Base-by-base conservation (phyloP, 1,140 invertebrate genomes). In the Drosophila punjabiensis region DNA sequence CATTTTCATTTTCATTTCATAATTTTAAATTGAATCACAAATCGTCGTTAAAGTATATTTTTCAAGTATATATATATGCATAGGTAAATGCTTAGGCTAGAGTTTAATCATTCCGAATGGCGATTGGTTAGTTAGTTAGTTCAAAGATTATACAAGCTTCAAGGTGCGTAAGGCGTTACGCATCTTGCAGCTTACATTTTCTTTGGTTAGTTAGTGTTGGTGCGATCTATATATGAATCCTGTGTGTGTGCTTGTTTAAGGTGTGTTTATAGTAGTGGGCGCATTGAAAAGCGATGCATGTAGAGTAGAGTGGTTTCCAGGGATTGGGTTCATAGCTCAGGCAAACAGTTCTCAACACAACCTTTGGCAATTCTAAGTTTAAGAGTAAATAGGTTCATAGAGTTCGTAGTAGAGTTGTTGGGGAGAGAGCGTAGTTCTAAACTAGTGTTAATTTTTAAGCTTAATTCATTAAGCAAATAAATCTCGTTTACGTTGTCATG, bases 1-100 rank as follows among this genome's bases (percentile, higher is more conserved):
- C 66, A 81, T 65, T 18, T 67, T 47, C 55, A 59, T 30, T 35
- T 69, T 48, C 60, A 62, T 37, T 69, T 76, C 66, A 79, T 88
- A 88, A 88, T 88, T 88, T 88, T 56, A 76, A 88, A 88, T 89
- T 82, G 66, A 89, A 89, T 89, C 85, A 89, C 86, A 89, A 90
- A 89, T 90, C 28, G 71, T 86, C 81, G 45, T 86, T 52, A 87
- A 87, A 87, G 84, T 89, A 68, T 67, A 64, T 67, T 55, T 55
- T 39, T 39, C 55, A 55, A 35, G 55, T 65, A 50, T 83, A 71
- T 56, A 71, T 56, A 35, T 77, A 71, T 41, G 68, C 78, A 76
- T 81, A 76, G 76, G 68, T 78, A 76, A 71, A 75, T 75, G 70
- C 86, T 81, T 90, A 89, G 52, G 52, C 86, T 87, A 80, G 32